A percentile compares a stretch with the other conserved stretches of the same genome.
phyloP scores from a whole-genome alignment of 2,888 invertebrate genomes.

The Notocelia uddmanniana region DNA sequence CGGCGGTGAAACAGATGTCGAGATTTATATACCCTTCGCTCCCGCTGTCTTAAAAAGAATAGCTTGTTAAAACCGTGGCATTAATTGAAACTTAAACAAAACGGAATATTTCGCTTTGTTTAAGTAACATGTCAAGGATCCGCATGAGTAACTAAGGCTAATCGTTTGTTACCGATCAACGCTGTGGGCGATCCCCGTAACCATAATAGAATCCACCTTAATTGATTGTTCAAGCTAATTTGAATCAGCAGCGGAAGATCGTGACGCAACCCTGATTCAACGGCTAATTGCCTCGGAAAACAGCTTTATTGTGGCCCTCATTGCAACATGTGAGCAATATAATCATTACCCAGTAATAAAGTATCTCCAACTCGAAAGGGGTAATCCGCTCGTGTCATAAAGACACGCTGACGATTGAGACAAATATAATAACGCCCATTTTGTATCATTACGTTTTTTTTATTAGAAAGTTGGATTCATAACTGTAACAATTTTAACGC shows the following conservation, averaged over 20 bases:
- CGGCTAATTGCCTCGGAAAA: slow-evolving; percentile 45
- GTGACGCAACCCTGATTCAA: slow-evolving; percentile 43
- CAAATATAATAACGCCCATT: slow-evolving; percentile 46
- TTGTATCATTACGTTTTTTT: slow-evolving; percentile 51
- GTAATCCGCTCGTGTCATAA: slow-evolving; percentile 34
- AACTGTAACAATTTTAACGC: slow-evolving; percentile 62
- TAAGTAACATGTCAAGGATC: slow-evolving; percentile 20
- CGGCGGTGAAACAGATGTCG: slow-evolving; percentile 45
- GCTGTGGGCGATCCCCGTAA: slow-evolving; percentile 59
- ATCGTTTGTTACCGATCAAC: slow-evolving; percentile 63
- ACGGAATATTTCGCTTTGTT: slow-evolving; percentile 14
- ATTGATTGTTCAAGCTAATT: slow-evolving; percentile 45
- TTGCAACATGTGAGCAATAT: slow-evolving; percentile 34
- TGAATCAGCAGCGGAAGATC: slow-evolving; percentile 35
- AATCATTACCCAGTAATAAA: slow-evolving; percentile 42
- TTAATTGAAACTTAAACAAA: slow-evolving; percentile 12
- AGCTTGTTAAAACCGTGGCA: slow-evolving; percentile 57
- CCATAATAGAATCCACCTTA: slow-evolving; percentile 38
- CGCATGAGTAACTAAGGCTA: slow-evolving; percentile 21
- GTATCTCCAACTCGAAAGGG: slow-evolving; percentile 29
- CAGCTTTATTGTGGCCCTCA: slow-evolving; percentile 39
- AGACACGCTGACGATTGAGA: slow-evolving; percentile 41
- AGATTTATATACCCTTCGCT: slow-evolving; percentile 73
- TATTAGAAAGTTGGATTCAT: slow-evolving; percentile 69
- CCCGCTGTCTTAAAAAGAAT: slow-evolving; percentile 70